Base-by-base conservation (phyloP, 2,888 invertebrate species). In the Dioctria linearis region DNA sequence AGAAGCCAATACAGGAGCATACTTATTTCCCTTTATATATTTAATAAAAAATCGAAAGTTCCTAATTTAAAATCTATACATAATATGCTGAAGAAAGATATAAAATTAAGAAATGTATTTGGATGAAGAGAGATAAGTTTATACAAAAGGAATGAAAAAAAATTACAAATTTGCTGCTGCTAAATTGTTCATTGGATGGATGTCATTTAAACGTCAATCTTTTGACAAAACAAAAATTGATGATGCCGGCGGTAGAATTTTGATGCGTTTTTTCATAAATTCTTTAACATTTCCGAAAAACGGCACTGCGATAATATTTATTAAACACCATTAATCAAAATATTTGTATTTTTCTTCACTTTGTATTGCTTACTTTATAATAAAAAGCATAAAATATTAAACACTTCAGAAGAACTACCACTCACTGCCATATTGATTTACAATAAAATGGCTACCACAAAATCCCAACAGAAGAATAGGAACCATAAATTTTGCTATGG, bases 351-450 rank as follows among this genome's bases (percentile, higher is more conserved):
- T 46, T 46, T 6, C 5, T 46, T 6, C 46, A 46, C 46, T 46
- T 46, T 46, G 8, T 6, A 46, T 2, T 6, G 5, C 46, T 5
- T 46, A 46, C 8, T 46, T 46, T 46, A 8, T 5, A 46, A 8
- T 5, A 46, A 46, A 46, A 46, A 6, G 8, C 8, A 25, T 5
- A 46, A 46, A 46, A 46, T 46, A 6, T 46, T 46, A 46, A 5
- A 46, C 46, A 46, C 46, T 46, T 46, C 5, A 46, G 5, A 46
- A 5, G 46, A 46, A 46, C 46, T 46, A 46, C 5, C 8, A 46
- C 46, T 51, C 39, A 54, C 71, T 71, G 51, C 71, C 71, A 71
- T 71, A 71, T 71, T 71, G 71, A 71, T 71, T 71, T 71, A 71
- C 71, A 71, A 71, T 71, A 71, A 71, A 71, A 71, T 71, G 71